A percentile compares a stretch with the other conserved stretches of the same genome.
Evolutionary conservation across 2,113 vertebrate species (phyloP).

Genomic region (Rattus norvegicus): DNA sequence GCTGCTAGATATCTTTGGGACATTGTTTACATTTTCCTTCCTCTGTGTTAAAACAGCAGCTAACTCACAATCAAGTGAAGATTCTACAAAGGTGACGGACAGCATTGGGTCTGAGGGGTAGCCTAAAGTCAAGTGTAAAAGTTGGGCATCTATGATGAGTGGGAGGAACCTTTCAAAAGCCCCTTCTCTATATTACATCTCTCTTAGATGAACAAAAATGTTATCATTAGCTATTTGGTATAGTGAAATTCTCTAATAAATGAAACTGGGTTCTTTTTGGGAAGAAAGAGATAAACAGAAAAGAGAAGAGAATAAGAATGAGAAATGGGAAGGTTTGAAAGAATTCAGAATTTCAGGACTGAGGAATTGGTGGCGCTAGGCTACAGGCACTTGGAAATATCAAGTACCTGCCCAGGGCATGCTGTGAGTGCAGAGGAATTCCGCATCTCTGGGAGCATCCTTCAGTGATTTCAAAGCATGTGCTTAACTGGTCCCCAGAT

Average conservation of each 20-base stretch:
- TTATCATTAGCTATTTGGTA: not conserved
- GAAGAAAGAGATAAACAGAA: not conserved
- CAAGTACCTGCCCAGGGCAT: not conserved
- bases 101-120: not conserved
- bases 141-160: not conserved
- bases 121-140: not conserved
- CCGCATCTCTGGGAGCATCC: not conserved
- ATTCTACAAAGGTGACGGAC: not conserved
- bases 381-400: not conserved
- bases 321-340: not conserved
- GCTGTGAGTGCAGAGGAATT: not conserved
- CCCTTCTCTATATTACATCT: not conserved
- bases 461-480: not conserved
- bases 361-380: not conserved
- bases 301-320: not conserved
- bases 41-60: not conserved
- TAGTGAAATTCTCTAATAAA: not conserved
- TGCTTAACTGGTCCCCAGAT: not conserved
- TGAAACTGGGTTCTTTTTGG: not conserved
- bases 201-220: not conserved
- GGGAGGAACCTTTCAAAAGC: not conserved
- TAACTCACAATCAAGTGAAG: not conserved
- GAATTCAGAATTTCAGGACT: not conserved
- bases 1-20: not conserved
- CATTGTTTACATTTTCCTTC: not conserved